These are phyloP conservation scores for Psilopsiagon aurifrons DNA, from an alignment of 2,113 vertebrate genomes.

Conservation along the genomic window DNA sequence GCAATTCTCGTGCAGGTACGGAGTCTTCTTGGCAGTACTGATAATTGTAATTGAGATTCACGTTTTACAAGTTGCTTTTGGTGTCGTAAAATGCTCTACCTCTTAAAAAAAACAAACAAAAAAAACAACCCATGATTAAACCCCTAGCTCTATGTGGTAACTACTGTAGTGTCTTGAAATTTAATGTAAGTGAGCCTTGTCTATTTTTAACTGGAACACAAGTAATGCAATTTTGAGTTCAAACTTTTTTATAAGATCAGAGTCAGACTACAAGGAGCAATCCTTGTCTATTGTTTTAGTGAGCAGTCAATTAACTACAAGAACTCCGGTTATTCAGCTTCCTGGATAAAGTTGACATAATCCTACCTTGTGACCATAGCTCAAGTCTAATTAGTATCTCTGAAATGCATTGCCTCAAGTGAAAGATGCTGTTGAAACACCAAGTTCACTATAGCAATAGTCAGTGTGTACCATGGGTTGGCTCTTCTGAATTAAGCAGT, in stretches of 20 bases:
- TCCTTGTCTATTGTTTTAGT: background rate
- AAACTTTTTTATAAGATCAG: background rate
- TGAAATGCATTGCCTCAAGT: background rate
- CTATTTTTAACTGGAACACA: background rate
- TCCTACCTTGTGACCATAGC: background rate
- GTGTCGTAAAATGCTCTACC: background rate
- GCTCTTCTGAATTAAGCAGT: background rate
- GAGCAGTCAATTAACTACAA: background rate
- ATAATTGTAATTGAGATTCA: rapidly evolving
- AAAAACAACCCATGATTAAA: rapidly evolving
- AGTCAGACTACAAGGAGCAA: background rate
- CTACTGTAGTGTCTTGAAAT: background rate
- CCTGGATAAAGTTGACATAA: background rate
- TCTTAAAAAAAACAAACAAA: no score
- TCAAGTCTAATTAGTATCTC: background rate
- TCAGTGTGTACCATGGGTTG: background rate
- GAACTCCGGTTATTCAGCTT: background rate
- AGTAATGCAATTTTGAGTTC: background rate
- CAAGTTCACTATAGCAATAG: background rate
- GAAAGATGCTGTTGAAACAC: background rate
- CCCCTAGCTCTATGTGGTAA: rapidly evolving
- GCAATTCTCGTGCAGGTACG: conserved; percentile 88
- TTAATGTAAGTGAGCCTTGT: background rate
- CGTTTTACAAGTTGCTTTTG: background rate
- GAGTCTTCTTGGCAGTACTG: background rate